Evolutionary conservation across 2,797 vertebrate genomes (phyloP).

Genomic region (Leucoraja ocellata): DNA sequence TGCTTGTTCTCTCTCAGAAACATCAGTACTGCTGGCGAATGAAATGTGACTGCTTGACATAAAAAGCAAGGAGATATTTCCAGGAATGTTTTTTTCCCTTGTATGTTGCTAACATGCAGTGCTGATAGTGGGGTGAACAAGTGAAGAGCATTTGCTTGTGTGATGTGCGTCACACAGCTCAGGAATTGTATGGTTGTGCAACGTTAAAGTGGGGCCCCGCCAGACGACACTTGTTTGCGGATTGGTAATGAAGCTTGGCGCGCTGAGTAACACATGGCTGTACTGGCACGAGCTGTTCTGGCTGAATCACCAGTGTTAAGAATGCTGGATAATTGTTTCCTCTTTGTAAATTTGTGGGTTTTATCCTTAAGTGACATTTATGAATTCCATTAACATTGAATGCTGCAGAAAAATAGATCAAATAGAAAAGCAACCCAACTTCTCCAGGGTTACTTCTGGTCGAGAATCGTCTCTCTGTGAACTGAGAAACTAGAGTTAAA

Average conservation of each 20-base stretch:
- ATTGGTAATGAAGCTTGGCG: background rate
- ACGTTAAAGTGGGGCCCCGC: background rate
- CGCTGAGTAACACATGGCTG: background rate
- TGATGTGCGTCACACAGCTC: background rate
- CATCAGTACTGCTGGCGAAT: background rate
- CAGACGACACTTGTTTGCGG: background rate
- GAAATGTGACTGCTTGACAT: background rate
- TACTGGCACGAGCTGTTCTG: background rate
- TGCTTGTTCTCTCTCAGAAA: background rate
- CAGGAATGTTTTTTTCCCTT: background rate
- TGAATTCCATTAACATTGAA: background rate
- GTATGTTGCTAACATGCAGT: background rate
- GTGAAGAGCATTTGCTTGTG: background rate
- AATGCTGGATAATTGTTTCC: background rate
- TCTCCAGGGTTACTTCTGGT: background rate
- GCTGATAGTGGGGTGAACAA: background rate
- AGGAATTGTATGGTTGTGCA: background rate
- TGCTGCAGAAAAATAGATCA: background rate
- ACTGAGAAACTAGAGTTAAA: background rate
- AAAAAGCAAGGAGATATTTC: background rate
- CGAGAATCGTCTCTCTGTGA: background rate
- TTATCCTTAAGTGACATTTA: background rate
- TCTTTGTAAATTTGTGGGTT: background rate
- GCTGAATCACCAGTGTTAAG: background rate
- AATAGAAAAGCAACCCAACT: background rate